Evolutionary conservation across 2,113 vertebrate species (phyloP), one percentile per base, ranked within the genome.

Genomic region (Probosciger aterrimus): DNA sequence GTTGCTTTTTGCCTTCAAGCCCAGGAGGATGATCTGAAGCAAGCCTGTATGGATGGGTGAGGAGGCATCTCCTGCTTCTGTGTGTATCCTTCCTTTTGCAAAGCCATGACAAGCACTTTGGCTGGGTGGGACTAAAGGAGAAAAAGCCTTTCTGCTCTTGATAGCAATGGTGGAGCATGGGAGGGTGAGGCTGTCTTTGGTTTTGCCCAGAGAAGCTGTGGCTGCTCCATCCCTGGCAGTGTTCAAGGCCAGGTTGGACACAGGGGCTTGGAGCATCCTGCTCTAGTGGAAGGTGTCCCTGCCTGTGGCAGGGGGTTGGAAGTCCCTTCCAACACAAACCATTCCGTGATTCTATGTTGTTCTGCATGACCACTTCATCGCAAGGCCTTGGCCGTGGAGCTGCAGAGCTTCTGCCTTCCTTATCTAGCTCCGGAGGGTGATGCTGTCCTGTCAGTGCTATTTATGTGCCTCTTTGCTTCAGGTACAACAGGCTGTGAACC

Each of bases 121-220:
- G n/a, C n/a, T 50, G 53, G 71, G 25, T 65, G 52, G 18, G n/a
- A 6, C 3, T 3, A 86, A 68, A 82, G 46, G 47, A 71, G 64
- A 12, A 37, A 73, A 79, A 62, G 18, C 39, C 28, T 92, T 82
- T 65, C 52, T 49, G 65, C 37, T 95, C 11, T 44, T 11, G 24
- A 57, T 8, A 11, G 57, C 33, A 9, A 1, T 2, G 31, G 16
- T 46, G 70, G 73, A 75, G 64, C 43, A 1, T 1, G 1, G 0
- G 0, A 5, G 49, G 83, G 37, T 13, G 91, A 73, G 65, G 24
- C 28, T 65, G 31, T 47, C 43, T 35, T 9, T 16, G 33, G 22
- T n/a, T 59, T 59, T 44, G 43, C 7, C 43, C 43, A 18, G 43
- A 44, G 43, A 18, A 18, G 57, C 57, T 59, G 22, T 23, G 57